Conservation (phyloP, 2,888 invertebrate species). For the Electrophaes corylata region DNA sequence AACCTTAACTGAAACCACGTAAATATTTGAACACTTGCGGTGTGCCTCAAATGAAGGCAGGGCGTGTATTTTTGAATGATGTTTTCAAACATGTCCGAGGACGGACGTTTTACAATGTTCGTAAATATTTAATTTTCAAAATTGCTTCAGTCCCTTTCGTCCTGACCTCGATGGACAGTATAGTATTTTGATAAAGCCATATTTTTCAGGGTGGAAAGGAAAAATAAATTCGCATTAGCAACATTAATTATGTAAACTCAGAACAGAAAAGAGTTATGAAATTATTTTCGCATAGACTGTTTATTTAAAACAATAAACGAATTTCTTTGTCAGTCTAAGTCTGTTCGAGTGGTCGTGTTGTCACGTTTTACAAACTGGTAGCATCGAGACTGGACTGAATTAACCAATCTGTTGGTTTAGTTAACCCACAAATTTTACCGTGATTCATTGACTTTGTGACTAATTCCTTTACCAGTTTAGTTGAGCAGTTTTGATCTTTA, state of each 20-base stretch:
- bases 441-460: slow-evolving; percentile 60
- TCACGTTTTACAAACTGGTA: slow-evolving; percentile 60
- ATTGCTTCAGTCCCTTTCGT: slow-evolving; percentile 20
- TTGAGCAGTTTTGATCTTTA: slow-evolving; percentile 21
- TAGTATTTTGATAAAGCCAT: slow-evolving; percentile 9
- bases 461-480: slow-evolving; percentile 39
- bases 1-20: slow-evolving; percentile 50
- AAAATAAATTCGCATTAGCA: not conserved
- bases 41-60: slow-evolving; percentile 48
- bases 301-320: slow-evolving; percentile 50
- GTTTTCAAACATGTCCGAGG: slow-evolving; percentile 39
- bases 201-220: slow-evolving; percentile 1
- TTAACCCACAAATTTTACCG: slow-evolving; percentile 42
- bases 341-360: slow-evolving; percentile 63
- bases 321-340: slow-evolving; percentile 58
- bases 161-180: slow-evolving; percentile 15
- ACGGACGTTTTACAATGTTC: slow-evolving; percentile 29
- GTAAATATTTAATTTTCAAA: slow-evolving; percentile 34
- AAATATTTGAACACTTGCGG: slow-evolving; percentile 56
- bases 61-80: slow-evolving; percentile 43
- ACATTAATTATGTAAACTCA: slow-evolving; percentile 5
- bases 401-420: slow-evolving; percentile 34
- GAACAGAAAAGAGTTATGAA: slow-evolving; percentile 13
- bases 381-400: slow-evolving; percentile 41
- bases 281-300: slow-evolving; percentile 31